Conservation (phyloP, 2,797 vertebrate species). For the Lemur catta region DNA sequence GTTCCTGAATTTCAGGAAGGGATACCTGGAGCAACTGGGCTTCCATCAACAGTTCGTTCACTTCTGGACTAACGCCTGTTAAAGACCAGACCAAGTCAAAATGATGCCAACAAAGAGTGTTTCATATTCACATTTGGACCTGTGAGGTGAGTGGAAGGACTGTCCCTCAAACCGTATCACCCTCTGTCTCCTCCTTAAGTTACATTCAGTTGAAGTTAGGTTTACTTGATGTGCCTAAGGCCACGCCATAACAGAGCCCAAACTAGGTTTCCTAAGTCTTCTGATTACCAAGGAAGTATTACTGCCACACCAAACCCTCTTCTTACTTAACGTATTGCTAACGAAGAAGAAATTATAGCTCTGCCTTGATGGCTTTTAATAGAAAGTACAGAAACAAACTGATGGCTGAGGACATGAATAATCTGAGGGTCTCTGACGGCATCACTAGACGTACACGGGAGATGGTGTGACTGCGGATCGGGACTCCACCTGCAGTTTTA, state of each 20-base stretch:
- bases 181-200: neutral
- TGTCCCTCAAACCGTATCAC: neutral
- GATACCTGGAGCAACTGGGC: constrained; percentile 97
- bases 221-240: neutral
- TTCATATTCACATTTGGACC: neutral
- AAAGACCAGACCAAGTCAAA: neutral
- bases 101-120: neutral
- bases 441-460: neutral
- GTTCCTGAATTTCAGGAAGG: constrained; percentile 95
- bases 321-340: neutral
- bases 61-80: constrained; percentile 88
- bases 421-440: neutral
- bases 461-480: neutral
- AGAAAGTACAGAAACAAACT: neutral
- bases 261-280: neutral
- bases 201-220: neutral
- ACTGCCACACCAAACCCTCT: neutral
- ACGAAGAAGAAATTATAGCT: neutral
- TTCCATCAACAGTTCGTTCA: constrained; percentile 97
- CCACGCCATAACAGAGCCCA: neutral
- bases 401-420: no score
- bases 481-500: neutral
- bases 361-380: neutral
- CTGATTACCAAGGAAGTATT: neutral
- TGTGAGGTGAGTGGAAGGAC: neutral